A percentile compares a stretch with the other conserved stretches of the same genome.
These are phyloP conservation scores for Pristionchus arcanus DNA, from an alignment of 2,888 invertebrate genomes.

Conservation along the genomic window DNA sequence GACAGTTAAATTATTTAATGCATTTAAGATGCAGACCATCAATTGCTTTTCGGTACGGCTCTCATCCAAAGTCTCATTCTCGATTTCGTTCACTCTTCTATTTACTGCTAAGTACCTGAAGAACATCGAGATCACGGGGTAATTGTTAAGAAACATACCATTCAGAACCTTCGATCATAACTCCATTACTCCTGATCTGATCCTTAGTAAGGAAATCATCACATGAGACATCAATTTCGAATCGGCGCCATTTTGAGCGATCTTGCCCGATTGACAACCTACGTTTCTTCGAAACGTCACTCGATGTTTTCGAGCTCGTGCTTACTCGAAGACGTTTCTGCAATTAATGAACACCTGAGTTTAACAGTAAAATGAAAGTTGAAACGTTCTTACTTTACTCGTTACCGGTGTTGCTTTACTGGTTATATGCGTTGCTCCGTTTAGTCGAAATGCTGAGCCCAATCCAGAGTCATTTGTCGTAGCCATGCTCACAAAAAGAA, in stretches of 20 bases:
- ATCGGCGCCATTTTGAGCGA: neutral
- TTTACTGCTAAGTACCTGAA: neutral
- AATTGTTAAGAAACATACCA: neutral
- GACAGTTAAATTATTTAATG: neutral
- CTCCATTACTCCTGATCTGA: neutral
- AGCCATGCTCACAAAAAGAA: neutral
- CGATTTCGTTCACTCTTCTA: slow-evolving; percentile 2
- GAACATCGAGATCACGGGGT: too few species aligned
- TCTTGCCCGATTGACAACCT: neutral
- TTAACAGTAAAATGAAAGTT: neutral
- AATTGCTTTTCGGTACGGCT: neutral
- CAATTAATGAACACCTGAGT: neutral
- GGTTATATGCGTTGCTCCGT: neutral
- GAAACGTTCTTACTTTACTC: neutral
- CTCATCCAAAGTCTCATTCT: neutral
- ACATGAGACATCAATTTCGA: neutral
- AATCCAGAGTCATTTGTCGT: slow-evolving; percentile 5
- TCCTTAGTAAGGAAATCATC: slow-evolving; percentile 43
- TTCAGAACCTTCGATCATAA: neutral
- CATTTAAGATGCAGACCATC: neutral
- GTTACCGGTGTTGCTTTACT: slow-evolving; percentile 31
- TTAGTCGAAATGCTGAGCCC: neutral
- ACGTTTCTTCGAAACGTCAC: neutral
- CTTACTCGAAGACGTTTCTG: neutral
- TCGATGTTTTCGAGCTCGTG: neutral